Evolutionary conservation across 2,888 invertebrate species (phyloP), one percentile per base, ranked within the genome.

Genomic region (Pristionchus exspectatus): DNA sequence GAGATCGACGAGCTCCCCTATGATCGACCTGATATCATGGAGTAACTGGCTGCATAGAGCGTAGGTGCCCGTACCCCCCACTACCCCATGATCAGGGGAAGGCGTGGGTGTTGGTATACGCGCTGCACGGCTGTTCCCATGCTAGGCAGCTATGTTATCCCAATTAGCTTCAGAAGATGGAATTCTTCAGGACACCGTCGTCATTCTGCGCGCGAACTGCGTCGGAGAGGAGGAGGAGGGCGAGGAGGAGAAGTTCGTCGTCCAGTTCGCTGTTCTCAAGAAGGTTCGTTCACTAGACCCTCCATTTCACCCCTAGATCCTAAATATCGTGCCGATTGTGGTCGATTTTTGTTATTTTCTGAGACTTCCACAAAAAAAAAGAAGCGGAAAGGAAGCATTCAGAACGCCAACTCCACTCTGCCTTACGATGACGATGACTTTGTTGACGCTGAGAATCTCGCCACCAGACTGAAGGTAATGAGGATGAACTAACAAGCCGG

Each of bases 251-350:
- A 89, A 89, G 14, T 87, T 94, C 14, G 90, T 91, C 21, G 92
- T 94, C 59, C 94, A 94, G 89, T 94, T 94, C 84, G 93, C 91
- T 18, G 91, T 94, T 72, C 90, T 91, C 85, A 59, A 59, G 44
- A 50, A 50, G 44, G 44, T 50, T 50, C 44, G 44, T 9, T 9
- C 9, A 50, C 44, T 50, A 3, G 9, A 50, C n/a, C n/a, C n/a
- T 12, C 44, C 44, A 12, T 7, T 50, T 9, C 5, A 12, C 44
- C 9, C 44, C 2, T 38, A 38, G 38, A 38, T 38, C 38, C 38
- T 5, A 69, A 30, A 30, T 12, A 69, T 38, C n/a, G n/a, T n/a
- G n/a, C n/a, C n/a, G n/a, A n/a, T 10, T 9, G 66, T 69, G 66
- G 2, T 9, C 14, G 66, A 69, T 69, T 9, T n/a, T 69, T 10